Evolutionary conservation across 2,888 invertebrate genomes (phyloP).

Genomic region (Biston stratarius): DNA sequence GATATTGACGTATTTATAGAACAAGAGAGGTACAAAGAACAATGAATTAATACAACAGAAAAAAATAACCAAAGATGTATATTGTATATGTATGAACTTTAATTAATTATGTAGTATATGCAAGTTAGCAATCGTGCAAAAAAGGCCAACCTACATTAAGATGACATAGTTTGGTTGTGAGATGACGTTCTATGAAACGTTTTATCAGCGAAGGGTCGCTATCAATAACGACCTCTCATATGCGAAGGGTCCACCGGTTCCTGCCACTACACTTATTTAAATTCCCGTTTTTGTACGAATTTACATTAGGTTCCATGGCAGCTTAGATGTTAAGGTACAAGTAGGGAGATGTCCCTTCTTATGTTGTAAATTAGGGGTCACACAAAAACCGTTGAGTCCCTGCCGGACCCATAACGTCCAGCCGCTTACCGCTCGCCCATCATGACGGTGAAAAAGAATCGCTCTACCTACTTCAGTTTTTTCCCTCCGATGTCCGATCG

Average conservation of each 20-base stretch:
- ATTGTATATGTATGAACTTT: too few relatives aligned
- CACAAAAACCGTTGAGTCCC: constrained; percentile 85
- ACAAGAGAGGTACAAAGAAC: too few relatives aligned
- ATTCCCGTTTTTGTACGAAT: constrained; percentile 84
- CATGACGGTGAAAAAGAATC: constrained; percentile 75
- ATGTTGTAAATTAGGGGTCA: constrained; percentile 84
- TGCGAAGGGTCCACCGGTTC: constrained; percentile 71
- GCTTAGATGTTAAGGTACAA: constrained; percentile 77
- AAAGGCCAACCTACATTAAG: background rate
- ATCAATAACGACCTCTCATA: constrained; percentile 78
- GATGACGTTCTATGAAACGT: constrained; percentile 54
- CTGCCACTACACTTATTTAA: constrained; percentile 82
- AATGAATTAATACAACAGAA: too few relatives aligned
- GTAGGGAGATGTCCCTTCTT: constrained; percentile 77
- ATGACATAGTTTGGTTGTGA: constrained; percentile 24
- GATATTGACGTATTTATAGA: too few relatives aligned
- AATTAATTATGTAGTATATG: too few relatives aligned
- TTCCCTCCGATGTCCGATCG: constrained; percentile 65
- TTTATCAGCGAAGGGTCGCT: constrained; percentile 68
- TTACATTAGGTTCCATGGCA: constrained; percentile 81
- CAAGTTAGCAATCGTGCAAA: too few relatives aligned
- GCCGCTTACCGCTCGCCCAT: constrained; percentile 64
- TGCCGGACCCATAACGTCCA: constrained; percentile 81
- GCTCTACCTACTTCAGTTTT: constrained; percentile 71
- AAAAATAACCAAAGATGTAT: too few relatives aligned